Evolutionary conservation across 2,797 vertebrate genomes (phyloP), one percentile per base, ranked within the genome.

Genomic region (Sphenodon punctatus): DNA sequence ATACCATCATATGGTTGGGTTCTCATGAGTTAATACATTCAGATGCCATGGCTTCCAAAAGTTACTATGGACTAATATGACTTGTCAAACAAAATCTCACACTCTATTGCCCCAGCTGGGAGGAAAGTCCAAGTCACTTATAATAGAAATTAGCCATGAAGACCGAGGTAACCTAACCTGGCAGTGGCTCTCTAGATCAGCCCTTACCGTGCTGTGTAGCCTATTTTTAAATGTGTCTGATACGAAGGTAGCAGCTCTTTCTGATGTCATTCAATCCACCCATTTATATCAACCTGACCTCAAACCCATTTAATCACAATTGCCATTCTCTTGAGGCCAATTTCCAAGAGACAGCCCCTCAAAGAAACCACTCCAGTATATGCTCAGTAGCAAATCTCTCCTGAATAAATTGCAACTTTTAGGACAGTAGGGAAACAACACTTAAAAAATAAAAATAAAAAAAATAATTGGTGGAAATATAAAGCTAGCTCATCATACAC

Each of bases 1-100:
- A 0, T 71, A 48, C 10, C 11, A 22, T 6, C 30, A 51, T 1
- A 0, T 30, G 15, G 14, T 5, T 0, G 1, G 13, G 30, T 49
- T 48, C 53, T 48, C 0, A 1, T 9, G 48, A 41, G 56, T 19
- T 34, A 42, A 63, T 61, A 61, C 17, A 19, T 66, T 61, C 60
- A 56, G 39, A 58, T 72, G 51, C 60, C 60, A 1, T 12, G 27
- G 4, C 46, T 64, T 59, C 77, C 17, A 36, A 58, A 64, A 19
- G 13, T 15, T 56, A 25, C 15, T 38, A 38, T 36, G 20, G 48
- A 16, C 27, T 59, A 81, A 75, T 27, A 30, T 0, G 3, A 67
- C 45, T 51, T 56, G 41, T 65, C 27, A 80, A 60, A 75, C 65
- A 8, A 69, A 77, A 38, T 30, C 67, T 25, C 19, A 16, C 0